Base-by-base conservation (phyloP, 1,140 invertebrate genomes). In the Magallana ariakensis region DNA sequence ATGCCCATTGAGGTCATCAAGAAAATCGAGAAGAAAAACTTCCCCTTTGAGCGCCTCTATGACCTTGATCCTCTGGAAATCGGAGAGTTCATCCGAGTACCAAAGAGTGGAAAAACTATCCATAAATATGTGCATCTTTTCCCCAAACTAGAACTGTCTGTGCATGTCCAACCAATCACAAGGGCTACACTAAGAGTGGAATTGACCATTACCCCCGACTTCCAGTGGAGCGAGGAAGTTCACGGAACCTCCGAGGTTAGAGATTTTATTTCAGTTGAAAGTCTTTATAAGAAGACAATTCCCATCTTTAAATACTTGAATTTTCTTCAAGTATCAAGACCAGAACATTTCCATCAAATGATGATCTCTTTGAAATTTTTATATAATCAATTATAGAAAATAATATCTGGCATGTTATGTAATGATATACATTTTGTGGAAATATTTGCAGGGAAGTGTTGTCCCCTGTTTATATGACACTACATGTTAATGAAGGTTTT, bases 41-140 rank as follows among this genome's bases (percentile, higher is more conserved):
- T 95, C 75, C 92, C 95, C 13, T 96, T 95, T 91, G 95, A 95
- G 88, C 93, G 98, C 80, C 95, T 99, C 0, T 99, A 99, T 93
- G 99, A 99, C 95, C 95, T 99, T 15, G 98, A 98, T 57, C 98
- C 98, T 0, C 98, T 98, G 94, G 99, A 99, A 95, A 98, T 99
- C 83, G 99, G 98, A 2, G 99, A 99, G 95, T 94, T 99, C 70
- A 97, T 99, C 15, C 96, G 98, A 22, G 56, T 95, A 90, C 98
- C 99, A 0, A 99, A 99, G 95, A 95, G 99, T 46, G 99, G 99
- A 10, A 99, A 99, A 95, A 98, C 97, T 26, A 97, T 99, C 87
- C 98, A 99, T 94, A 99, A 99, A 93, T 99, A 99, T 94, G 97
- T 99, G 19, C 98, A 99, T 95, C 98, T 99, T 94, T 99, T 99